These are phyloP conservation scores for Drosophila orosa DNA, from an alignment of 1,140 invertebrate genomes.

Conservation along the genomic window DNA sequence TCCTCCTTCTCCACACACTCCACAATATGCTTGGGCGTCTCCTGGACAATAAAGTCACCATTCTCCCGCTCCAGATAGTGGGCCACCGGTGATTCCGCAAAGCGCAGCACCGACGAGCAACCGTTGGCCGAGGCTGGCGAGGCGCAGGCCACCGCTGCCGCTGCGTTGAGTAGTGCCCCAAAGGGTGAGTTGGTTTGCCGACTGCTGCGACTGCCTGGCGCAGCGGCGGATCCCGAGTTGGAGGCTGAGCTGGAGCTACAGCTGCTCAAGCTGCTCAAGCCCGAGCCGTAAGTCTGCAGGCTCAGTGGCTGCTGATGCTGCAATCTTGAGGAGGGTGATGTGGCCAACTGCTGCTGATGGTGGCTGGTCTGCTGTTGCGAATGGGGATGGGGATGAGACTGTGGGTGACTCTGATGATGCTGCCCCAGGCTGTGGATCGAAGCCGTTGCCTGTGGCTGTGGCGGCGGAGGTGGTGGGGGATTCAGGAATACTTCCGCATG, in stretches of 20 bases:
- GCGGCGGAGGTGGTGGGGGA: conserved; percentile 66
- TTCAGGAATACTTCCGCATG: conserved; percentile 69
- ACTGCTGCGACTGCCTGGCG: conserved; percentile 15
- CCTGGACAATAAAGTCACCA: conserved; percentile 83
- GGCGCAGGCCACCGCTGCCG: conserved; percentile 63
- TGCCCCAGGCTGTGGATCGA: conserved; percentile 15
- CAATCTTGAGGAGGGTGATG: conserved; percentile 7
- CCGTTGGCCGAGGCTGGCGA: conserved; percentile 53
- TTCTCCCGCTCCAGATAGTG: conserved; percentile 82
- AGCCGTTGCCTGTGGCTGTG: conserved; percentile 25
- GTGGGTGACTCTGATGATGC: conserved; percentile 41
- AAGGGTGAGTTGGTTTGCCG: conserved; percentile 71
- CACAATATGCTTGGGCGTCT: conserved; percentile 81
- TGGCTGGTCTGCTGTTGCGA: conserved; percentile 19
- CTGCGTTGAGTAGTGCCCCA: conserved; percentile 65
- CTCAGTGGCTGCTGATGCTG: conserved; percentile 31
- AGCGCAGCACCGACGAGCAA: conserved; percentile 67
- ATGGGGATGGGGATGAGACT: conserved; percentile 13
- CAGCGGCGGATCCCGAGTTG: conserved; percentile 2
- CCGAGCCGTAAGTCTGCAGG: conserved; percentile 24
- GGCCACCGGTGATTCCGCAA: conserved; percentile 78
- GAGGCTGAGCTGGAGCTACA: conserved; percentile 11
- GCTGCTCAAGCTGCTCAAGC: conserved; percentile 15
- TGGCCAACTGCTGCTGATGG: conserved; percentile 13
- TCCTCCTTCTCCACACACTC: conserved; percentile 82